Evolutionary conservation across 1,140 invertebrate species (phyloP).

Genomic region (Orius insidiosus): DNA sequence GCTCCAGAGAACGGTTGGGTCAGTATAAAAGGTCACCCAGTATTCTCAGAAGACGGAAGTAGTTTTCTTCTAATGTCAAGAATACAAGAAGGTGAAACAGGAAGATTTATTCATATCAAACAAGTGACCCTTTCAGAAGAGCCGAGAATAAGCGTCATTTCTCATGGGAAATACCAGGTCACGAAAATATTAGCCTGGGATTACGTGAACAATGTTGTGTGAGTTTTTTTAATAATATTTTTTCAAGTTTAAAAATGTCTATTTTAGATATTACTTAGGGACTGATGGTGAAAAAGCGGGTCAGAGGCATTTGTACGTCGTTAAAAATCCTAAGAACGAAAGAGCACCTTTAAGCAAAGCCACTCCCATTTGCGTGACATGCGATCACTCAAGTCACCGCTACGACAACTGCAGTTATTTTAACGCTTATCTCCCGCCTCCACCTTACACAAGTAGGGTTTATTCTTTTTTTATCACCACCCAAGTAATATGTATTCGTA

Average conservation of each 20-base stretch:
- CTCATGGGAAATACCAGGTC: conserved; percentile 75
- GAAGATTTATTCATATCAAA: conserved; percentile 77
- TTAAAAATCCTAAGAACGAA: conserved; percentile 44
- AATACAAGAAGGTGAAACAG: conserved; percentile 59
- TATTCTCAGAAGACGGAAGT: conserved; percentile 65
- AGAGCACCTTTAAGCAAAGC: conserved; percentile 27
- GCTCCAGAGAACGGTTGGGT: conserved; percentile 67
- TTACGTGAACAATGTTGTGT: conserved; percentile 63
- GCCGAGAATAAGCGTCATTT: conserved; percentile 66
- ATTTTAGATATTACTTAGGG: conserved; percentile 48
- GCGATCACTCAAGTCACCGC: conserved; percentile 44
- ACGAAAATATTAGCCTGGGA: conserved; percentile 70
- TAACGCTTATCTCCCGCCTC: conserved; percentile 35
- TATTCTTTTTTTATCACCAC: neutral
- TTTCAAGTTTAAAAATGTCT: neutral
- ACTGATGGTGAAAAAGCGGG: conserved; percentile 64
- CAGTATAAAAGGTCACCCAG: conserved; percentile 62
- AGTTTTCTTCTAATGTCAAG: conserved; percentile 68
- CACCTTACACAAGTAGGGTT: conserved; percentile 27
- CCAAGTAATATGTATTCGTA: neutral
- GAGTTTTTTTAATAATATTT: conserved; percentile 24
- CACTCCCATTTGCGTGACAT: conserved; percentile 63
- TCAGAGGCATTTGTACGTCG: conserved; percentile 69
- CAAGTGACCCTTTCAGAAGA: conserved; percentile 55
- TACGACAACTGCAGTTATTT: conserved; percentile 69